These are phyloP conservation scores for Drosophila varians DNA, from an alignment of 1,140 invertebrate genomes.

Conservation along the genomic window DNA sequence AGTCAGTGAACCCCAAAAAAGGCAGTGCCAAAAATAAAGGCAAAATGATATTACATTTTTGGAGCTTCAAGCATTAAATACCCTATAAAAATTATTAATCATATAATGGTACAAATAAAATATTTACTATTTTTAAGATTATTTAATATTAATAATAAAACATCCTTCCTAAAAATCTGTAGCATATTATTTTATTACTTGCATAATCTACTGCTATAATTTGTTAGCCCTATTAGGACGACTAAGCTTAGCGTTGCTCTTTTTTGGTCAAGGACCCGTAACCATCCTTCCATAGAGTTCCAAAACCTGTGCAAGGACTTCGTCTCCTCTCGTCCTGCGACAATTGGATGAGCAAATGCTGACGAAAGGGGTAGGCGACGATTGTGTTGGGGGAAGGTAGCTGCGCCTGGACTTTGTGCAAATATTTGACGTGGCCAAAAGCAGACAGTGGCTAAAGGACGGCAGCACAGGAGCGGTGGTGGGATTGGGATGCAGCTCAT, in stretches of 20 bases:
- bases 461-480: background rate
- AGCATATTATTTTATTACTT: background rate
- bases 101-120: too few relatives aligned
- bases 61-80: background rate
- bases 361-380: constrained; percentile 51
- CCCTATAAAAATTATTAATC: background rate
- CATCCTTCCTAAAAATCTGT: too few relatives aligned
- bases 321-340: constrained; percentile 34
- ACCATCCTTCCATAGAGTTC: background rate
- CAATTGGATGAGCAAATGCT: constrained; percentile 51
- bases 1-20: constrained; percentile 69
- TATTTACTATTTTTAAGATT: too few relatives aligned
- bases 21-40: constrained; percentile 2
- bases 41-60: background rate
- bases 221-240: background rate
- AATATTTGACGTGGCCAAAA: constrained; percentile 74
- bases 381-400: constrained; percentile 2
- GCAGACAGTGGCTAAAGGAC: constrained; percentile 28
- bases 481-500: constrained; percentile 48
- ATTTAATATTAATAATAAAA: too few relatives aligned
- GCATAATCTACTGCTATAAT: background rate
- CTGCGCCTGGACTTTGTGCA: constrained; percentile 62
- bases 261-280: constrained; percentile 53
- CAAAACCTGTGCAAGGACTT: constrained; percentile 21
- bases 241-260: constrained; percentile 33